Evolutionary conservation across 1,140 invertebrate species (phyloP).

Genomic region (Calliphora vicina): DNA sequence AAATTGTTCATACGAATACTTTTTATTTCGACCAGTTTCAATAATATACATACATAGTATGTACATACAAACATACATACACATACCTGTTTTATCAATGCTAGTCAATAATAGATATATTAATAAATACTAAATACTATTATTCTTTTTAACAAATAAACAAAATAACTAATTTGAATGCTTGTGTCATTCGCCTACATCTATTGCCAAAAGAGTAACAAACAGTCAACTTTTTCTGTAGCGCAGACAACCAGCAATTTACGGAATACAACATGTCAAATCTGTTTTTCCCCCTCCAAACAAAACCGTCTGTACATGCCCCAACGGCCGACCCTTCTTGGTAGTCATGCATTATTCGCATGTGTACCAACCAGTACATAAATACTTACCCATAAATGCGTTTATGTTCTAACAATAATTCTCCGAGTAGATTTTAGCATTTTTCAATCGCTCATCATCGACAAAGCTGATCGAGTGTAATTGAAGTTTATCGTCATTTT

Average conservation of each 20-base stretch:
- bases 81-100: background rate
- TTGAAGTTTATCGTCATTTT: background rate
- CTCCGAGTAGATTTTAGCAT: background rate
- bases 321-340: background rate
- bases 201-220: constrained; percentile 27
- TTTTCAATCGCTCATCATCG: background rate
- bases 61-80: too few species aligned
- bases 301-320: background rate
- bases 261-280: background rate
- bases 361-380: too few species aligned
- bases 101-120: background rate
- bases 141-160: background rate
- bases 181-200: constrained; percentile 32
- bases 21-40: background rate
- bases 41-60: background rate
- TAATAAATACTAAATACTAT: too few species aligned
- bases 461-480: background rate
- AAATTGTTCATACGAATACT: background rate
- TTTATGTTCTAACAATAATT: too few species aligned
- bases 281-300: background rate
- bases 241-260: background rate
- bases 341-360: too few species aligned
- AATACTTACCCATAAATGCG: too few species aligned
- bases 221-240: constrained; percentile 22
- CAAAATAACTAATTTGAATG: background rate